Conservation (phyloP, 2,888 invertebrate species). For the Callyntrura guangdongensis region DNA sequence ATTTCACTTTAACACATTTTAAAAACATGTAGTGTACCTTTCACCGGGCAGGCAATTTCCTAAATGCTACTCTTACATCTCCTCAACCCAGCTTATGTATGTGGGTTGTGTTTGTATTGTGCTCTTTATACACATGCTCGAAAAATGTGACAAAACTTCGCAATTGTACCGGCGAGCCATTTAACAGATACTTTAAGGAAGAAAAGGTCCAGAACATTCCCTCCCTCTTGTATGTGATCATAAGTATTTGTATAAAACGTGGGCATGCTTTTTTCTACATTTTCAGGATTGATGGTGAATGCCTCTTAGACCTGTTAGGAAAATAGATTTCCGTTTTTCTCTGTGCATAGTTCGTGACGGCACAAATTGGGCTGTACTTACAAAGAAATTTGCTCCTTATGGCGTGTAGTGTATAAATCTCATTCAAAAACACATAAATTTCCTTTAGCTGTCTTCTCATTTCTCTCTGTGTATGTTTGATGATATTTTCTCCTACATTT, state of each 20-base stretch:
- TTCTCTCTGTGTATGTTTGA: slow-evolving; percentile 48
- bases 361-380: slow-evolving; percentile 65
- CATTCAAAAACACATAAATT: slow-evolving; percentile 83
- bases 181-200: not conserved
- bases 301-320: slow-evolving; percentile 34
- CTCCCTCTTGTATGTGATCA: slow-evolving; percentile 26
- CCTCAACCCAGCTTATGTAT: slow-evolving; percentile 3
- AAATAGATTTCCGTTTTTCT: slow-evolving; percentile 57
- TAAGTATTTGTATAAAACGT: slow-evolving; percentile 36
- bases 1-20: slow-evolving; percentile 47
- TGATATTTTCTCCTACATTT: slow-evolving; percentile 68
- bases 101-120: too few species aligned
- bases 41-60: slow-evolving; percentile 3
- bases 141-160: slow-evolving; percentile 22
- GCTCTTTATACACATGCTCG: too few species aligned
- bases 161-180: not conserved
- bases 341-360: slow-evolving; percentile 59
- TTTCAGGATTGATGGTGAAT: slow-evolving; percentile 58
- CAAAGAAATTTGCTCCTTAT: slow-evolving; percentile 56
- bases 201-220: not conserved
- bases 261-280: slow-evolving; percentile 47
- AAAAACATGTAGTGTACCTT: not conserved
- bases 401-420: slow-evolving; percentile 75
- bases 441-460: slow-evolving; percentile 68
- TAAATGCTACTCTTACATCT: slow-evolving; percentile 11